Evolutionary conservation across 2,888 invertebrate genomes (phyloP).

Genomic region (Eristalinus sepulchralis): DNA sequence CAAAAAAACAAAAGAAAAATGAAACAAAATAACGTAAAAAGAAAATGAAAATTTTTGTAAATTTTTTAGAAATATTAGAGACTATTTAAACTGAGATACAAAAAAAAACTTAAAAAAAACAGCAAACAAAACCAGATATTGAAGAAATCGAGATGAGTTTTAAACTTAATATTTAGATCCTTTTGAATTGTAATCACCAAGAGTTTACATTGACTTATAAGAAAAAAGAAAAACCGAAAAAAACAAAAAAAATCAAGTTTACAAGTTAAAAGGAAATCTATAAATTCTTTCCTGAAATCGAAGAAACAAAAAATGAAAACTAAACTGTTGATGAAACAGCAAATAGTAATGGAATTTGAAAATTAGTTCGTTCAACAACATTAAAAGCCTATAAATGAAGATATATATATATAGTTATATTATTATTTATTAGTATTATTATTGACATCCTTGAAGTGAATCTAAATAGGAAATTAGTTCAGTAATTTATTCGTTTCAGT

Average conservation of each 20-base stretch:
- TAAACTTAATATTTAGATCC: constrained; percentile 67
- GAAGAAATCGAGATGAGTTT: constrained; percentile 64
- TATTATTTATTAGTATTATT: too few relatives aligned
- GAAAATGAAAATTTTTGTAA: constrained; percentile 70
- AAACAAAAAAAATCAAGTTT: constrained; percentile 61
- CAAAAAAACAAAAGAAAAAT: constrained; percentile 67
- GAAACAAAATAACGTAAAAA: constrained; percentile 40
- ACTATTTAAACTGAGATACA: constrained; percentile 72
- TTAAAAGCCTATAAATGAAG: constrained; percentile 40
- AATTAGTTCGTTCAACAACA: constrained; percentile 67
- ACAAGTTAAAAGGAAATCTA: constrained; percentile 72
- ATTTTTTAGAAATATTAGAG: constrained; percentile 73
- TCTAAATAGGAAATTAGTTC: constrained; percentile 35
- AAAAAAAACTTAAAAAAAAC: constrained; percentile 63
- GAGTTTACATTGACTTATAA: constrained; percentile 69
- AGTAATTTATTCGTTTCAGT: constrained; percentile 34
- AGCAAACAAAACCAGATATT: constrained; percentile 69
- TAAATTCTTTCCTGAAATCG: constrained; percentile 75
- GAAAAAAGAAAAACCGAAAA: constrained; percentile 65
- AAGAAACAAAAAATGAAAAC: constrained; percentile 15
- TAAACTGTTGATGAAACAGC: constrained; percentile 7
- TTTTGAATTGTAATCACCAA: constrained; percentile 67
- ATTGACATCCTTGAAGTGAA: constrained; percentile 1
- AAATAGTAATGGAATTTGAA: constrained; percentile 63
- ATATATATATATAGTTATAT: constrained; percentile 43